A percentile compares a stretch with the other conserved stretches of the same genome.
Conservation (phyloP, 1,140 invertebrate genomes). For the Euschistus heros region DNA sequence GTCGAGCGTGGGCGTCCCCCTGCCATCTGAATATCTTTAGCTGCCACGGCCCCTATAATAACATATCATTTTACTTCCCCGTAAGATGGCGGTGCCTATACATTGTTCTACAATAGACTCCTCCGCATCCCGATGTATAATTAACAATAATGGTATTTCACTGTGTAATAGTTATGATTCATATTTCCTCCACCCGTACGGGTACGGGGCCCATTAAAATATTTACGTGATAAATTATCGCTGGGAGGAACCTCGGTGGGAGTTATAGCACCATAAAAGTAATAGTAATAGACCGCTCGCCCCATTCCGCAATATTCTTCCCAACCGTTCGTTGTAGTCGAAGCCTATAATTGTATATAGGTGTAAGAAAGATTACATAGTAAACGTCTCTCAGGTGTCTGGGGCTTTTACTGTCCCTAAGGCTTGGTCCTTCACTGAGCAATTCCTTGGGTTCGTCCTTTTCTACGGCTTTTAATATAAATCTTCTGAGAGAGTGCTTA, state of each 20-base stretch:
- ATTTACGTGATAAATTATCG: conserved; percentile 16
- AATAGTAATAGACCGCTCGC: conserved; percentile 1
- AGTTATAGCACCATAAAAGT: conserved; percentile 11
- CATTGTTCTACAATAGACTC: no score
- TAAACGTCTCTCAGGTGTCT: conserved; percentile 10
- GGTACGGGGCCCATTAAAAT: conserved; percentile 3
- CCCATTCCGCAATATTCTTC: background rate
- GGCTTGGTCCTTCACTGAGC: background rate
- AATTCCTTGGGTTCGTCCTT: background rate
- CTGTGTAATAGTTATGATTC: conserved; percentile 4
- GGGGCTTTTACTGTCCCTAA: background rate
- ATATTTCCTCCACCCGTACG: conserved; percentile 7
- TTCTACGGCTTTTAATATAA: background rate
- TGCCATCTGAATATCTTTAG: no score
- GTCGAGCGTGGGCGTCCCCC: no score
- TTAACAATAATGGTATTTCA: background rate
- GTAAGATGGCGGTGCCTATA: no score
- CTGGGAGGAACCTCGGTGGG: background rate
- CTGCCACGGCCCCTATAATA: no score
- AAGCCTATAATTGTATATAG: conserved; percentile 7
- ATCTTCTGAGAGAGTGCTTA: background rate
- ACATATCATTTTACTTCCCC: no score
- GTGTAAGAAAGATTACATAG: conserved; percentile 16
- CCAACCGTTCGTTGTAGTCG: background rate
- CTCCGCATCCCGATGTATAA: no score